These are phyloP conservation scores for Rhingia campestris DNA, from an alignment of 2,888 invertebrate species.

Conservation along the genomic window DNA sequence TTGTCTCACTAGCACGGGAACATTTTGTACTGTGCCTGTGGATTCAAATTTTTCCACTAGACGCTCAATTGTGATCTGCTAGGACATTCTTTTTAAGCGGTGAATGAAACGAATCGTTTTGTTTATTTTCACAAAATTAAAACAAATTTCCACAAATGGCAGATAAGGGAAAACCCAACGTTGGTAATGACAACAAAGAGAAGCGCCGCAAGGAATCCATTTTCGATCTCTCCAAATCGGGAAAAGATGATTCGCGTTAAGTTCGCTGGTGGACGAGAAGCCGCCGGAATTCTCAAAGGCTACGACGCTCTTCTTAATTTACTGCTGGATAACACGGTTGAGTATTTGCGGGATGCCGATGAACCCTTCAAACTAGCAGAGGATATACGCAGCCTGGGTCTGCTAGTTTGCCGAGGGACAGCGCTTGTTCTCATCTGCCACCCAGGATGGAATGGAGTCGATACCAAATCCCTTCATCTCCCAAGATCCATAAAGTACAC, in stretches of 20 bases:
- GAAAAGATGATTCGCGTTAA: constrained; percentile 99
- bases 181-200: constrained; percentile 86
- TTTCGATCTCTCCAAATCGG: constrained; percentile 95
- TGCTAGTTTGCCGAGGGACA: constrained; percentile 99
- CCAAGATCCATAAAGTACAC: constrained; percentile 86
- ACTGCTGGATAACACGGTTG: constrained; percentile 97
- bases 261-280: constrained; percentile 98
- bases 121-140: constrained; percentile 18
- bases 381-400: constrained; percentile 95
- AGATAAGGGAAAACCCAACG: constrained; percentile 60
- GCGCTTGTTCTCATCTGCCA: constrained; percentile 98
- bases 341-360: constrained; percentile 95
- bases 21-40: too few relatives aligned
- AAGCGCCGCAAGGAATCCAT: constrained; percentile 99
- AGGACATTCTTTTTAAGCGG: constrained; percentile 49
- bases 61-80: too few relatives aligned
- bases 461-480: constrained; percentile 99
- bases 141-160: constrained; percentile 31
- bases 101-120: constrained; percentile 47
- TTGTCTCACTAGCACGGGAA: too few relatives aligned
- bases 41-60: too few relatives aligned
- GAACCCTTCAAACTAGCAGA: constrained; percentile 98
- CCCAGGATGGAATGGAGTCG: constrained; percentile 99
- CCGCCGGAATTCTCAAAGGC: constrained; percentile 96
- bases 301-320: constrained; percentile 98